Percentiles rank a stretch among this genome's conserved stretches.
phyloP scores from a whole-genome alignment of 1,140 invertebrate genomes.

The Ectropis grisescens region DNA sequence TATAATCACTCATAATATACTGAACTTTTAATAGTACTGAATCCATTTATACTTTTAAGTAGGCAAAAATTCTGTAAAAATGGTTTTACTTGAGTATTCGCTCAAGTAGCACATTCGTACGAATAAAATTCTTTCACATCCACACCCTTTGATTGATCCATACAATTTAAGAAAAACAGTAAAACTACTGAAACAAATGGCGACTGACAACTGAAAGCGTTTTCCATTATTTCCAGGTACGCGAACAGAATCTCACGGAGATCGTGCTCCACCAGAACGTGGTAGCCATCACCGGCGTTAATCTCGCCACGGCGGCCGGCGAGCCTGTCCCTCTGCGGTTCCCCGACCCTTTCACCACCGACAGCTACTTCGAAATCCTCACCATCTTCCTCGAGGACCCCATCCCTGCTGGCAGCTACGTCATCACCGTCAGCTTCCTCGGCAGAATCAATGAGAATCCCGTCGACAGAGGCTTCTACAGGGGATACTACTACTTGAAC shows the following conservation, averaged over 20 bases:
- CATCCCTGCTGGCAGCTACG: conserved; percentile 30
- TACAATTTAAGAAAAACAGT: too few species aligned
- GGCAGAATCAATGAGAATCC: conserved; percentile 45
- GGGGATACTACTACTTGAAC: conserved; percentile 42
- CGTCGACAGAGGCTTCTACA: conserved; percentile 48
- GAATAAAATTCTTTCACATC: too few species aligned
- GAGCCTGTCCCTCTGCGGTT: conserved; percentile 22
- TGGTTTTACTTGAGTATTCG: too few species aligned
- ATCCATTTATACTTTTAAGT: too few species aligned
- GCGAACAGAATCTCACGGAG: conserved; percentile 25
- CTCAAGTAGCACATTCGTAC: too few species aligned
- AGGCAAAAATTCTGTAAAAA: too few species aligned
- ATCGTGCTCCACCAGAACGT: conserved; percentile 55
- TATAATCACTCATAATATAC: too few species aligned
- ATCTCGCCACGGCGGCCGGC: conserved; percentile 18
- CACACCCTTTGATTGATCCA: too few species aligned
- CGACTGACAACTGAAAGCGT: too few species aligned
- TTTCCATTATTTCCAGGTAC: conserved; percentile 30
- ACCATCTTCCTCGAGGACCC: conserved; percentile 33
- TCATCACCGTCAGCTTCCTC: conserved; percentile 30
- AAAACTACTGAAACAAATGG: too few species aligned
- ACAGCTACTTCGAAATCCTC: conserved; percentile 40
- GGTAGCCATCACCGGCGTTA: conserved; percentile 28
- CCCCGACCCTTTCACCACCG: conserved; percentile 26
- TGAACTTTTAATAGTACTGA: too few species aligned